A percentile compares a stretch with the other conserved stretches of the same genome.
Conservation (phyloP, 1,140 invertebrate genomes). For the Lordiphosa stackelbergi region DNA sequence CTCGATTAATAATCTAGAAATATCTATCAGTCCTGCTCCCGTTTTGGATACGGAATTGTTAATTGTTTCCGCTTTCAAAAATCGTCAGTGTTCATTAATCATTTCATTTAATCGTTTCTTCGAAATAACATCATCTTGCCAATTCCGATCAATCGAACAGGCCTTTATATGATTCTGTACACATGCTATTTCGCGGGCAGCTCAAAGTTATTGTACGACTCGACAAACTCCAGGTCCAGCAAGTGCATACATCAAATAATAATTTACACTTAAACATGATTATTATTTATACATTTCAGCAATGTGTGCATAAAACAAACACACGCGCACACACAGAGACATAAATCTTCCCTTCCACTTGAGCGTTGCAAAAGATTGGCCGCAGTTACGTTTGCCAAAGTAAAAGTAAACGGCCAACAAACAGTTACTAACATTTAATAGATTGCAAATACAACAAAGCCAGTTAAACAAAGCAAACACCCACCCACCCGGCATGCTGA, state of each 20-base stretch:
- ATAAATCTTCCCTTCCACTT: slow-evolving; percentile 40
- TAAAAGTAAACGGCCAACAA: slow-evolving; percentile 55
- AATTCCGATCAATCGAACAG: no score
- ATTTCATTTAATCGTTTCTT: no score
- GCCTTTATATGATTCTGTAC: no score
- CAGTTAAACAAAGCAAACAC: slow-evolving; percentile 26
- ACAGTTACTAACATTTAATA: slow-evolving; percentile 44
- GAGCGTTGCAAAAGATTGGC: slow-evolving; percentile 61
- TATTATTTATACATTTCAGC: slow-evolving; percentile 65
- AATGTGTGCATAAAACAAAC: slow-evolving; percentile 62
- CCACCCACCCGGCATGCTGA: slow-evolving; percentile 42
- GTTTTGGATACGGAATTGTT: no score
- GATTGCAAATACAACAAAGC: slow-evolving; percentile 38
- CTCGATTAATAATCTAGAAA: slow-evolving; percentile 6
- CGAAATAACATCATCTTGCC: no score
- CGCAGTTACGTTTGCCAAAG: slow-evolving; percentile 37
- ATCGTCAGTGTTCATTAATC: no score
- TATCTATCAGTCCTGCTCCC: not conserved
- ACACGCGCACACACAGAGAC: slow-evolving; percentile 28
- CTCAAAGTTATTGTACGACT: slow-evolving; percentile 14
- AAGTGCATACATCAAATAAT: slow-evolving; percentile 57
- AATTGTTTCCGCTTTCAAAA: no score
- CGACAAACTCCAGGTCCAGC: slow-evolving; percentile 42
- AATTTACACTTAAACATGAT: slow-evolving; percentile 57
- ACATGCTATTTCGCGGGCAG: not conserved